phyloP scores from a whole-genome alignment of 2,113 vertebrate species.

The Falco punctatus region DNA sequence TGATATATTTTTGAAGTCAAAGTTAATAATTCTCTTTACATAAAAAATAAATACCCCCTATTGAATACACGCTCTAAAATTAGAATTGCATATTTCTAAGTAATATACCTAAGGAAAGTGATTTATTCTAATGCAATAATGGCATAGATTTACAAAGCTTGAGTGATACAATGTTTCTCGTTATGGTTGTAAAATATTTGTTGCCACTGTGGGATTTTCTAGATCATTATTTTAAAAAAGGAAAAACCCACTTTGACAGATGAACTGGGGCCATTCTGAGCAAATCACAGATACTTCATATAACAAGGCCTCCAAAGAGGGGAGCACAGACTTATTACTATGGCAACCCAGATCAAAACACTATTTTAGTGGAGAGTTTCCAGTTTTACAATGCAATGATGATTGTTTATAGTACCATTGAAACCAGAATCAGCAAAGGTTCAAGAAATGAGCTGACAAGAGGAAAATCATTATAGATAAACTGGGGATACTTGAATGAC shows the following conservation, averaged over 20 bases:
- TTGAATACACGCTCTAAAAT: constrained; percentile 77
- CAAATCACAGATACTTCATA: constrained; percentile 93
- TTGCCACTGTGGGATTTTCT: constrained; percentile 88
- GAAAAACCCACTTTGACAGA: constrained; percentile 99
- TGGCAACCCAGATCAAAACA: constrained; percentile 95
- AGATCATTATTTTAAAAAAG: constrained; percentile 99
- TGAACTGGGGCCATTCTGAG: constrained; percentile 91
- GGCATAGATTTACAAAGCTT: constrained; percentile 84
- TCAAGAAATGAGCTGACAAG: constrained; percentile 87
- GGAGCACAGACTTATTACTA: constrained; percentile 93
- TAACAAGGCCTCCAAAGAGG: constrained; percentile 99
- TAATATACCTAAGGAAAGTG: constrained; percentile 79
- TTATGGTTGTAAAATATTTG: constrained; percentile 88
- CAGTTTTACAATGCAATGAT: constrained; percentile 95
- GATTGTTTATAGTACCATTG: constrained; percentile 93
- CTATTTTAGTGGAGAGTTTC: constrained; percentile 93
- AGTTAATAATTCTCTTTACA: constrained; percentile 84
- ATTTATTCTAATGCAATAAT: constrained; percentile 88
- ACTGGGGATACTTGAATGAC: constrained; percentile 81
- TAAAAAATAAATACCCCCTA: constrained; percentile 81
- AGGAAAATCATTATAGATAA: constrained; percentile 87
- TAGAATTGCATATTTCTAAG: constrained; percentile 76
- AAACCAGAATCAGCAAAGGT: constrained; percentile 84
- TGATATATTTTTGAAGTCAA: constrained; percentile 84
- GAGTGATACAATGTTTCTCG: constrained; percentile 80